phyloP scores from a whole-genome alignment of 2,888 invertebrate genomes.

The Caenorhabditis macrosperma region DNA sequence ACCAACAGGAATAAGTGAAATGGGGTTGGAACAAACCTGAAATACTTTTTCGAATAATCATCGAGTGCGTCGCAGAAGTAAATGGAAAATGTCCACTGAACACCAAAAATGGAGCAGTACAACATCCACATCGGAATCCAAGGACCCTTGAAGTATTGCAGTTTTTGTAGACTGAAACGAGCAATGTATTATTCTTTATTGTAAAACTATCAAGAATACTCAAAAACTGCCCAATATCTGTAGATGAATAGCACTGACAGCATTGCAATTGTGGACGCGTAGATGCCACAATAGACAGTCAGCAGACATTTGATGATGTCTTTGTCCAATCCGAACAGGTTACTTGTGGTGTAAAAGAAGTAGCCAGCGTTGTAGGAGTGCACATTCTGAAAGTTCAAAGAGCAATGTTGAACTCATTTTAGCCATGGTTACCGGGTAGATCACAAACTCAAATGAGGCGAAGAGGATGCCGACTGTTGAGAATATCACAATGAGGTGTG shows the following conservation, averaged over 20 bases:
- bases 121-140: background rate
- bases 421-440: background rate
- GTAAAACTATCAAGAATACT: background rate
- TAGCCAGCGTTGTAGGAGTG: constrained; percentile 5
- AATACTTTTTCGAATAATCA: background rate
- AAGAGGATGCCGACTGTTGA: background rate
- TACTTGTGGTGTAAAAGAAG: background rate
- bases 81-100: background rate
- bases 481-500: background rate
- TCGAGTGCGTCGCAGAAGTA: background rate
- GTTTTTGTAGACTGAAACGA: background rate
- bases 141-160: background rate
- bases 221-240: constrained; percentile 4
- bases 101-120: background rate
- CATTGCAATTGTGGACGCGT: background rate
- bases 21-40: background rate
- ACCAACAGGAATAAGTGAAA: background rate
- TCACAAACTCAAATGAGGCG: background rate
- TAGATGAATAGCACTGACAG: constrained; percentile 8
- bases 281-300: constrained; percentile 10
- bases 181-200: background rate
- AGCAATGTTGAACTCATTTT: too few relatives aligned
- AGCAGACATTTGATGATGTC: too few relatives aligned
- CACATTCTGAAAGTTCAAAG: background rate
- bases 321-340: background rate